These are phyloP conservation scores for Apotomis capreana DNA, from an alignment of 2,888 invertebrate species.

Conservation along the genomic window DNA sequence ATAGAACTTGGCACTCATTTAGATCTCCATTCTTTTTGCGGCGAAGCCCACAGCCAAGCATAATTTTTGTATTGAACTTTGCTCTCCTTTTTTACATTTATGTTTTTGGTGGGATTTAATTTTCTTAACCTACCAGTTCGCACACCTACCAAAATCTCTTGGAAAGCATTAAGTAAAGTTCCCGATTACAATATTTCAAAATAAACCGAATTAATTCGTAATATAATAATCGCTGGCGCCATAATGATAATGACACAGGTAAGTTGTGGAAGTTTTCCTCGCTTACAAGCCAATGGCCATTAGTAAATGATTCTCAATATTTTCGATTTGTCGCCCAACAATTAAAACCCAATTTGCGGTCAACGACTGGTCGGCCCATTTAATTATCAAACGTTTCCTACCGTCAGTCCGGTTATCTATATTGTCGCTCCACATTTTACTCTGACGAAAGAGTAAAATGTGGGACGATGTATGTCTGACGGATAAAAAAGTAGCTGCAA, in stretches of 20 bases:
- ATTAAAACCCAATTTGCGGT: conserved; percentile 30
- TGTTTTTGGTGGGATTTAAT: too few relatives aligned
- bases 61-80: too few relatives aligned
- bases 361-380: conserved; percentile 2
- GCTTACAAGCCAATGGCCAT: neutral
- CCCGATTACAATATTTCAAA: neutral
- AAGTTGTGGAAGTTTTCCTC: conserved; percentile 6
- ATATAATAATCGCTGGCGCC: conserved; percentile 15
- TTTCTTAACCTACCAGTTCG: too few relatives aligned
- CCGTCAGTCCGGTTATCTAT: conserved; percentile 18
- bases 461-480: too few relatives aligned
- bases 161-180: neutral
- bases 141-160: too few relatives aligned
- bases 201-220: neutral
- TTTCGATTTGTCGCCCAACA: conserved; percentile 31
- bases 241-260: neutral
- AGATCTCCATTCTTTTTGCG: too few relatives aligned
- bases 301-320: conserved; percentile 31
- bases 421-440: conserved; percentile 3
- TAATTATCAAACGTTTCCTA: conserved; percentile 29
- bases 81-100: too few relatives aligned
- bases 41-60: too few relatives aligned
- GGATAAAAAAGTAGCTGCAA: too few relatives aligned
- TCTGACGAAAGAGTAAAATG: neutral
- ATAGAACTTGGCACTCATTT: too few relatives aligned